A percentile compares a stretch with the other conserved stretches of the same genome.
These are phyloP conservation scores for Neolamprologus kungweensis DNA, from an alignment of 2,113 vertebrate genomes.

Conservation along the genomic window DNA sequence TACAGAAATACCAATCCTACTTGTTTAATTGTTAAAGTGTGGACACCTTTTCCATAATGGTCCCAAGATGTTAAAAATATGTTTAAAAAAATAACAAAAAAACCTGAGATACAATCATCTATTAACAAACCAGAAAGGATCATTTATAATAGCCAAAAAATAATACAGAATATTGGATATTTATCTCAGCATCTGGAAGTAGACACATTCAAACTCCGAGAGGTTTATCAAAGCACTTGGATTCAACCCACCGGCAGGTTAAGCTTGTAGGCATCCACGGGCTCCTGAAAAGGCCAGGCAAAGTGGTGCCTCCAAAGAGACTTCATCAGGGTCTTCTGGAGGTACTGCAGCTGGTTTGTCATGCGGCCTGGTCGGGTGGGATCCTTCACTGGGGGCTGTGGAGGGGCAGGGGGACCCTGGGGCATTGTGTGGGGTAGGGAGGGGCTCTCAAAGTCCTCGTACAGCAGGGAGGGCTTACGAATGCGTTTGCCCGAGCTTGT, in stretches of 20 bases:
- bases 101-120: neutral
- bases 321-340: constrained; percentile 87
- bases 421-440: constrained; percentile 70
- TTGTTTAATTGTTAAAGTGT: neutral
- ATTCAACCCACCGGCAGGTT: constrained; percentile 66
- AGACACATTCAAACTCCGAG: neutral
- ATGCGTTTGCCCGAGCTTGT: constrained; percentile 80
- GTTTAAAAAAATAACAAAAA: fast-evolving
- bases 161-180: neutral
- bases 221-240: neutral
- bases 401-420: constrained; percentile 48
- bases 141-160: neutral
- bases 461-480: constrained; percentile 87
- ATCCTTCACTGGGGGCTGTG: constrained; percentile 77
- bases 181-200: fast-evolving
- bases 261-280: constrained; percentile 84
- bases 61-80: neutral
- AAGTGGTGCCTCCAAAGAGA: constrained; percentile 91
- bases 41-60: neutral
- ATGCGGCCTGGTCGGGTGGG: constrained; percentile 76
- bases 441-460: constrained; percentile 89
- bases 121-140: neutral
- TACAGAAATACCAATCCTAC: neutral
- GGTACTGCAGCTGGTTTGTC: constrained; percentile 91
- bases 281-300: constrained; percentile 91